A percentile compares a stretch with the other conserved stretches of the same genome.
Evolutionary conservation across 2,888 invertebrate species (phyloP).

Genomic region (Chelonus formosanus): DNA sequence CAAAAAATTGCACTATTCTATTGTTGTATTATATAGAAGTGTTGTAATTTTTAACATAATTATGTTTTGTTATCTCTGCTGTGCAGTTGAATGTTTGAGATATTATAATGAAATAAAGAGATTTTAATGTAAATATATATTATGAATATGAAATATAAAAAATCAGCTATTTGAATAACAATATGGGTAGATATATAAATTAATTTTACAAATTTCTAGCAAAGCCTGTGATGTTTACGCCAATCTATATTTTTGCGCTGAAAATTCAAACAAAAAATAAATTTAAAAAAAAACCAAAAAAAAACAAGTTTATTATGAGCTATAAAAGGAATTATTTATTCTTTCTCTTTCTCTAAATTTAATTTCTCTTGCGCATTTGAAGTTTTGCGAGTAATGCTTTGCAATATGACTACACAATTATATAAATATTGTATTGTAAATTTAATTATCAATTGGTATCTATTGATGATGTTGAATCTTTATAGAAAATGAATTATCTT

Average conservation of each 20-base stretch:
- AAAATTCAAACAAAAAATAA: too few species aligned
- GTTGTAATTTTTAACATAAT: slow-evolving; percentile 18
- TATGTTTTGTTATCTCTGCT: slow-evolving; percentile 45
- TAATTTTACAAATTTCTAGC: too few species aligned
- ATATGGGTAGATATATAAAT: neutral
- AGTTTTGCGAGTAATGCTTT: neutral
- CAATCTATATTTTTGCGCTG: too few species aligned
- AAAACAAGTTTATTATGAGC: too few species aligned
- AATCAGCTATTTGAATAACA: neutral
- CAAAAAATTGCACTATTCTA: slow-evolving; percentile 23
- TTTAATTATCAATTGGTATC: neutral
- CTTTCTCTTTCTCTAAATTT: neutral
- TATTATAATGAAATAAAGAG: slow-evolving; percentile 30
- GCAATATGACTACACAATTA: neutral
- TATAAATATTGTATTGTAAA: slow-evolving; percentile 3
- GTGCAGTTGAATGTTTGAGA: slow-evolving; percentile 41
- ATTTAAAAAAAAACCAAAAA: too few species aligned
- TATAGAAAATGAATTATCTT: neutral
- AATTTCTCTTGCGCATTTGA: neutral
- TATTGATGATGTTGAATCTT: neutral
- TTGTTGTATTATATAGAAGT: slow-evolving; percentile 18
- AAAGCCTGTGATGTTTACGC: too few species aligned
- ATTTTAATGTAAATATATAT: neutral
- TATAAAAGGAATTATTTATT: too few species aligned
- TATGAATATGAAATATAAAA: neutral